These are phyloP conservation scores for Rhineura floridana DNA, from an alignment of 2,113 vertebrate species.

Conservation along the genomic window DNA sequence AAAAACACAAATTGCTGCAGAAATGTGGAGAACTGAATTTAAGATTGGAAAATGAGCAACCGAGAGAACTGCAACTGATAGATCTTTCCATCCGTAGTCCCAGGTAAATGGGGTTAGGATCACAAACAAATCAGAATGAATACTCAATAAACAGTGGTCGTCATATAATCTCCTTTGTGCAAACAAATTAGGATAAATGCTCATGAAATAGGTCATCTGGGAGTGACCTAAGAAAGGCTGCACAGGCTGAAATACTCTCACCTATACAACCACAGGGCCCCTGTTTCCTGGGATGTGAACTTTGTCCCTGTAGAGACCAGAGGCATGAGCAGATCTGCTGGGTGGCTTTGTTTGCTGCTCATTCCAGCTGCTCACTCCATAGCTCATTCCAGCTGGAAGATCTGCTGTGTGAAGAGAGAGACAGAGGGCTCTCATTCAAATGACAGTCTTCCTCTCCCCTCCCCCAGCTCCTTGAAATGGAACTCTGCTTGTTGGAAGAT, in stretches of 20 bases:
- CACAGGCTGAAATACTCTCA: background rate
- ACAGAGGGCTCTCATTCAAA: background rate
- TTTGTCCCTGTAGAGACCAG: background rate
- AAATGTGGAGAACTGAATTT: no score
- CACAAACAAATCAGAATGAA: no score
- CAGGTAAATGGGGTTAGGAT: no score
- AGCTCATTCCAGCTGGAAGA: background rate
- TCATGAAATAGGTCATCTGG: no score
- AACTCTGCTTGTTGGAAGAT: background rate
- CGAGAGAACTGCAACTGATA: no score
- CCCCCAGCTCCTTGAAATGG: background rate
- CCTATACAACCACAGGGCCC: background rate
- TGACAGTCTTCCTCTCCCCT: background rate
- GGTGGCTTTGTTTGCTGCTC: background rate
- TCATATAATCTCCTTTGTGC: no score
- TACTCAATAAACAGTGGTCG: no score
- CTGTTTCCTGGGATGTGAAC: background rate
- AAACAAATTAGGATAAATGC: no score
- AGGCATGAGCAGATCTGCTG: background rate
- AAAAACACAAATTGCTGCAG: no score
- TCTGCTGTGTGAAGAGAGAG: background rate
- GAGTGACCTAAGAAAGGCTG: background rate
- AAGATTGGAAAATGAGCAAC: no score
- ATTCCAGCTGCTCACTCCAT: background rate
- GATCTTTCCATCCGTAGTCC: no score